A percentile compares a stretch with the other conserved stretches of the same genome.
phyloP scores from a whole-genome alignment of 2,797 vertebrate species.

The Acanthurus leucopareius region DNA sequence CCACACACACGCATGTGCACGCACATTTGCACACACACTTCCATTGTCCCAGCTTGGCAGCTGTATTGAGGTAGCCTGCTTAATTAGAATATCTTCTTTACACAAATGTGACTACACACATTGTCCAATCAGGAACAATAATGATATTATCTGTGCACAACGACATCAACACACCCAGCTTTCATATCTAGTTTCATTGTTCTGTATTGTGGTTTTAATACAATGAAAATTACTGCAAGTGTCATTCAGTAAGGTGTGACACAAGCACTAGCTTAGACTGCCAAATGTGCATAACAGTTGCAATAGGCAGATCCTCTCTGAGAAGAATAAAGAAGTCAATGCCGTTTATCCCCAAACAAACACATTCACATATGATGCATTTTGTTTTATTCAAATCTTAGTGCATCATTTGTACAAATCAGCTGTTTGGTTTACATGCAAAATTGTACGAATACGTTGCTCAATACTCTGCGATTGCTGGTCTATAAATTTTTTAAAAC shows the following conservation, averaged over 20 bases:
- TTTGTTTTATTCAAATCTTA: too few relatives aligned
- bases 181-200: slow-evolving; percentile 46
- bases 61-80: slow-evolving; percentile 33
- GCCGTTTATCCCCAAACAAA: slow-evolving; percentile 14
- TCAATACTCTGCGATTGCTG: background rate
- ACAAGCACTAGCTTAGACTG: slow-evolving; percentile 6
- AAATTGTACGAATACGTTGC: background rate
- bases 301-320: slow-evolving; percentile 29
- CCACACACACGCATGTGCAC: slow-evolving; percentile 21
- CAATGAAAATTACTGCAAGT: slow-evolving; percentile 46
- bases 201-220: slow-evolving; percentile 36
- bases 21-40: slow-evolving; percentile 1
- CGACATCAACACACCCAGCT: slow-evolving; percentile 16
- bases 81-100: slow-evolving; percentile 61
- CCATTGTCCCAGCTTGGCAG: slow-evolving; percentile 58
- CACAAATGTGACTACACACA: slow-evolving; percentile 38
- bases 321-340: slow-evolving; percentile 8
- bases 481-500: background rate
- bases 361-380: background rate
- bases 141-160: slow-evolving; percentile 49
- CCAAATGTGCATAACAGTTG: slow-evolving; percentile 11
- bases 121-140: slow-evolving; percentile 49
- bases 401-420: slow-evolving; percentile 3
- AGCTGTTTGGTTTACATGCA: background rate
- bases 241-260: slow-evolving; percentile 46